Evolutionary conservation across 2,113 vertebrate species (phyloP).

Genomic region (Anolis sagrei): DNA sequence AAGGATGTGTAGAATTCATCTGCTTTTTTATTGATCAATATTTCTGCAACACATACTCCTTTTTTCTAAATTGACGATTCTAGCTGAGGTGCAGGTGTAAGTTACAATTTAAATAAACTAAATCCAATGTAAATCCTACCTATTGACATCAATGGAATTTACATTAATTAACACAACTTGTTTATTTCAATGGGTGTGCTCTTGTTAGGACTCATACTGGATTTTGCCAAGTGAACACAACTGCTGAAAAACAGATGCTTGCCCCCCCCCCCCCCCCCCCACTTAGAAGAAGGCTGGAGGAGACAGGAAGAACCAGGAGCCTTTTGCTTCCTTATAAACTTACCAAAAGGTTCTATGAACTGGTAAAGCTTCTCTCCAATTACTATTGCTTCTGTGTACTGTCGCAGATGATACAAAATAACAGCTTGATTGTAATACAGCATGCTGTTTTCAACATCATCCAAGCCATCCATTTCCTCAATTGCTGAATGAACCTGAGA

Average conservation of each 20-base stretch:
- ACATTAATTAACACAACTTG: too few relatives aligned
- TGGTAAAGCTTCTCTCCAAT: conserved; percentile 97
- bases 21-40: not conserved
- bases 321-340: conserved; percentile 53
- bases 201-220: too few relatives aligned
- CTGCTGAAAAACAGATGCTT: too few relatives aligned
- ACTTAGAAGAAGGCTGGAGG: too few relatives aligned
- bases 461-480: conserved; percentile 95
- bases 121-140: too few relatives aligned
- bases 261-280: too few relatives aligned
- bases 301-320: too few relatives aligned
- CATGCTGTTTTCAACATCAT: conserved; percentile 96
- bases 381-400: conserved; percentile 92
- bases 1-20: not conserved
- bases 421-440: conserved; percentile 97
- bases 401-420: conserved; percentile 92
- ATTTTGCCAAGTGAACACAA: too few relatives aligned
- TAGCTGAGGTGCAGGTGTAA: not conserved
- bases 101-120: too few relatives aligned
- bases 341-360: conserved; percentile 98
- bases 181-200: too few relatives aligned
- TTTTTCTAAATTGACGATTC: not conserved
- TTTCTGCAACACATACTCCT: not conserved
- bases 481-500: conserved; percentile 89
- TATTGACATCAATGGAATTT: too few relatives aligned